Evolutionary conservation across 2,113 vertebrate genomes (phyloP).

Genomic region (Ctenodactylus gundi): DNA sequence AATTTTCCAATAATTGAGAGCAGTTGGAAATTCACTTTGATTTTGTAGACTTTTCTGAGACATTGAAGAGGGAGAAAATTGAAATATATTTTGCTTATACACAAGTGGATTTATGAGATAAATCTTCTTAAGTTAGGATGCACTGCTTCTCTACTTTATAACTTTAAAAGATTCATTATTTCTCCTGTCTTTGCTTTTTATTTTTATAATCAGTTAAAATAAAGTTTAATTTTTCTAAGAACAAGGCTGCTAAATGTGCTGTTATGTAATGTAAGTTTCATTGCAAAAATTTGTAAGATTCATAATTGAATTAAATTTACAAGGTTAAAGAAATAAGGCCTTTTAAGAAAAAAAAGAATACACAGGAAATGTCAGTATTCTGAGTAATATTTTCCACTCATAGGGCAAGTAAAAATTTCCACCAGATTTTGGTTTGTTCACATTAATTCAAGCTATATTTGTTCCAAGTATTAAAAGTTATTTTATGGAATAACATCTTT

Average conservation of each 20-base stretch:
- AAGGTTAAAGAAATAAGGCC: constrained; percentile 22
- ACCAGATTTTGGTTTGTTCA: constrained; percentile 11
- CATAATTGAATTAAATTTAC: constrained; percentile 50
- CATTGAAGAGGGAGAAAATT: background rate
- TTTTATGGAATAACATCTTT: constrained; percentile 12
- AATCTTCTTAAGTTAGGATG: background rate
- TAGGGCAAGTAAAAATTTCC: constrained; percentile 38
- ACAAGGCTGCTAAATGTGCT: background rate
- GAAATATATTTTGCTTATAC: constrained; percentile 31
- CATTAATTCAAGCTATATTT: constrained; percentile 42
- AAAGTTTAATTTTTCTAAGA: constrained; percentile 28
- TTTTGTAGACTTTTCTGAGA: background rate
- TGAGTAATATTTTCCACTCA: constrained; percentile 68
- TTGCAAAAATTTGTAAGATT: constrained; percentile 22
- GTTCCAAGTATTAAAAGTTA: constrained; percentile 24
- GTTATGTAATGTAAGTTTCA: background rate
- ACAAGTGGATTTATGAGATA: background rate
- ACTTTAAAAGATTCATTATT: too few relatives aligned
- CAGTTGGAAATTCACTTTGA: constrained; percentile 52
- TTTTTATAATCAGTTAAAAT: constrained; percentile 14
- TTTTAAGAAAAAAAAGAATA: background rate
- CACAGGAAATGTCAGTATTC: constrained; percentile 65
- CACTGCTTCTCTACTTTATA: background rate
- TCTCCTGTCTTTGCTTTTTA: constrained; percentile 42
- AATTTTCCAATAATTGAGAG: constrained; percentile 58